Conservation (phyloP, 2,888 invertebrate species). For the Tetramorium bicarinatum region DNA sequence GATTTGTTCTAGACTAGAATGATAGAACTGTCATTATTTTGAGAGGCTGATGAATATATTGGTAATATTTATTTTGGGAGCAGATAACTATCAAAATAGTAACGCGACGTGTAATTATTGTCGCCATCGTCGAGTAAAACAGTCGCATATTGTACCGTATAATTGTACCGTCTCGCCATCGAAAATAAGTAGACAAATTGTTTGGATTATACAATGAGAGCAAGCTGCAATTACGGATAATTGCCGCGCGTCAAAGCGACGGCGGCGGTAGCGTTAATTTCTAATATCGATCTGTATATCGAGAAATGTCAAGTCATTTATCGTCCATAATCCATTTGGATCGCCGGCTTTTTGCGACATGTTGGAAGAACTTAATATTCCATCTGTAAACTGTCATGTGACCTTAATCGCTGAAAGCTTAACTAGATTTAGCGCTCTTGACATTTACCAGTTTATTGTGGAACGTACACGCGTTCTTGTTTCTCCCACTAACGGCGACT, state of each 20-base stretch:
- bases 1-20: not conserved
- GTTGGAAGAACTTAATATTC: slow-evolving; percentile 33
- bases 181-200: slow-evolving; percentile 15
- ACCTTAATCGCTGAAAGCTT: slow-evolving; percentile 46
- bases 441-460: slow-evolving; percentile 52
- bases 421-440: slow-evolving; percentile 54
- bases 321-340: slow-evolving; percentile 21
- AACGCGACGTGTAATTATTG: not conserved
- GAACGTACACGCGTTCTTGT: slow-evolving; percentile 26
- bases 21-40: slow-evolving; percentile 15
- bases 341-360: slow-evolving; percentile 15
- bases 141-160: not conserved
- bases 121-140: not conserved
- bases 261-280: not conserved
- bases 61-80: not conserved
- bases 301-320: slow-evolving; percentile 41
- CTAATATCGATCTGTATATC: slow-evolving; percentile 11
- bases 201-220: slow-evolving; percentile 8
- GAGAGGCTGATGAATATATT: slow-evolving; percentile 1
- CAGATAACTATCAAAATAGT: not conserved
- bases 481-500: slow-evolving; percentile 13
- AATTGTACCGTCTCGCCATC: slow-evolving; percentile 15
- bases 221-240: slow-evolving; percentile 21
- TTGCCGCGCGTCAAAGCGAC: slow-evolving; percentile 27
- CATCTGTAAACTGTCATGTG: slow-evolving; percentile 27